phyloP scores from a whole-genome alignment of 2,113 vertebrate species.

The Leucopsar rothschildi region DNA sequence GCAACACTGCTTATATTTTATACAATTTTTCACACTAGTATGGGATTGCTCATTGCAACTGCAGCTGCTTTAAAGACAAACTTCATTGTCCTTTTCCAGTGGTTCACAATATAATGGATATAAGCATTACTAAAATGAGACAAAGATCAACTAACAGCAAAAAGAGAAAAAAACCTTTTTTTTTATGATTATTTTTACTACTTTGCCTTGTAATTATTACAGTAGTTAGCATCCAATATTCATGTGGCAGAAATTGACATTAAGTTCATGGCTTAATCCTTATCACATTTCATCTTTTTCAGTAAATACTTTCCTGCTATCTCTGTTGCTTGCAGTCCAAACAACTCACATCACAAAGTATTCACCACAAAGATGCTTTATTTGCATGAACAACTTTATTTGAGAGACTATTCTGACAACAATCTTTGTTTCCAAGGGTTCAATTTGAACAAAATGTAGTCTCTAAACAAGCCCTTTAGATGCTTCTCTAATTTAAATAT shows the following conservation, averaged over 20 bases:
- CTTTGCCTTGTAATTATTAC: neutral
- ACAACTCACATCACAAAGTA: neutral
- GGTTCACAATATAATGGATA: neutral
- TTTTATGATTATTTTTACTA: neutral
- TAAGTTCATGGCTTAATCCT: neutral
- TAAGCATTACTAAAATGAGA: neutral
- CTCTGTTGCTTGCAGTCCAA: neutral
- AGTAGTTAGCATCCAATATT: neutral
- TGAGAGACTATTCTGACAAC: neutral
- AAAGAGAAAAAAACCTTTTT: neutral
- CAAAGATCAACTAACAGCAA: neutral
- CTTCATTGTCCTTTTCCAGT: neutral
- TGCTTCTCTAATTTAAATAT: neutral
- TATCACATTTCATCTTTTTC: neutral
- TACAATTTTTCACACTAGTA: neutral
- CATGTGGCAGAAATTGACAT: neutral
- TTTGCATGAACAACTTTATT: neutral
- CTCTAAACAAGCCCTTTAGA: neutral
- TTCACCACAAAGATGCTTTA: neutral
- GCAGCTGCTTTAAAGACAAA: neutral
- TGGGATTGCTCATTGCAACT: neutral
- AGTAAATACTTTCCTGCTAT: neutral
- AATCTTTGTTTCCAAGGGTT: neutral
- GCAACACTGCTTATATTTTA: neutral
- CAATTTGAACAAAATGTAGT: neutral